Evolutionary conservation across 2,797 vertebrate species (phyloP), one percentile per base, ranked within the genome.

Genomic region (Hoplostethus mediterraneus): DNA sequence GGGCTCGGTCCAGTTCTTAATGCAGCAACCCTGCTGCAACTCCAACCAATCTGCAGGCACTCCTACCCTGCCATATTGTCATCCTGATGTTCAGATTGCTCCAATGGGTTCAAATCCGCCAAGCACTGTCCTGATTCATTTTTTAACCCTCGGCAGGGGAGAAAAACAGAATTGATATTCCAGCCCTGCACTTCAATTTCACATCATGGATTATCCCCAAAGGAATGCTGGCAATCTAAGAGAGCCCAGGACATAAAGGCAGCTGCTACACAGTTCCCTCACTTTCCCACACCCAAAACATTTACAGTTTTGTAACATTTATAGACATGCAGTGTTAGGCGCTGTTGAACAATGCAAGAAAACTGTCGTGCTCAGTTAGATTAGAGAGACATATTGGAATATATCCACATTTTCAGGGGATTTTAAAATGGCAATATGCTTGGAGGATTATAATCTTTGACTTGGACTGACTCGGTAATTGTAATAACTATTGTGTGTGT

Each of bases 181-280:
- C 67, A 67, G 71, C 57, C 42, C 84, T 63, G 86, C 85, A 88
- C 90, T 92, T 89, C 91, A 92, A 92, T 92, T 93, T 93, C 89
- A 88, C 86, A 89, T 87, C 83, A 85, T 82, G 85, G 92, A 93
- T 93, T 89, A 92, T 92, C 89, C 91, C 87, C 47, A 55, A 87
- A 90, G 90, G 90, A 88, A 86, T 58, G 64, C 83, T 55, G 79
- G 84, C 89, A 92, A 87, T 90, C 85, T 81, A 63, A 86, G 58
- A 71, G 80, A 85, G 76, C 48, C 58, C 51, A 48, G 84, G 79
- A 88, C 84, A 87, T 83, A 76, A 85, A 90, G 79, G 79, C 77
- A 36, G 75, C 70, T 10, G 30, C 75, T 66, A 31, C 64, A 73
- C 72, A 55, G 65, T 77, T 81, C 75, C 75, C 68, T 63, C 75